These are phyloP conservation scores for Euplagia quadripunctaria DNA, from an alignment of 2,888 invertebrate species.

Conservation along the genomic window DNA sequence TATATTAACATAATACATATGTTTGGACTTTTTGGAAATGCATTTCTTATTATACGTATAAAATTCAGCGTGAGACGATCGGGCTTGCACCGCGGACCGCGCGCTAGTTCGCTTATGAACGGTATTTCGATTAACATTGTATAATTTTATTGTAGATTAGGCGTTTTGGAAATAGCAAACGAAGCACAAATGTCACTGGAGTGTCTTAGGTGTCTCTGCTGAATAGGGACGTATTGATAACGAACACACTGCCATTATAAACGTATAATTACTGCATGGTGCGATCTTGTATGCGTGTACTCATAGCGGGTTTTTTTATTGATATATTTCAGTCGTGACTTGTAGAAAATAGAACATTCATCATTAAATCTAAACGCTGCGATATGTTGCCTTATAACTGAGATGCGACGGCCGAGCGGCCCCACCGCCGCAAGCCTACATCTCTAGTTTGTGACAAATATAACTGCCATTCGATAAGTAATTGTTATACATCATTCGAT, in stretches of 20 bases:
- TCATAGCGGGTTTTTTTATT: slow-evolving; percentile 63
- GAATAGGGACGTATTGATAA: slow-evolving; percentile 69
- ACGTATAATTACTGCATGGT: slow-evolving; percentile 69
- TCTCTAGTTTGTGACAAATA: slow-evolving; percentile 76
- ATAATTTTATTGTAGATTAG: slow-evolving; percentile 78
- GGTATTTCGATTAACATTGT: slow-evolving; percentile 61
- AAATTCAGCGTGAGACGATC: slow-evolving; percentile 73
- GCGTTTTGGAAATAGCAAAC: slow-evolving; percentile 70
- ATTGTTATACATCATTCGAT: slow-evolving; percentile 78
- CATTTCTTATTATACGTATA: slow-evolving; percentile 84
- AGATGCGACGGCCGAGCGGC: slow-evolving; percentile 52
- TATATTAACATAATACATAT: slow-evolving; percentile 77
- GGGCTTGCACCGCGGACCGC: slow-evolving; percentile 83
- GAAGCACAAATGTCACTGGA: slow-evolving; percentile 82
- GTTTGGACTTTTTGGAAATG: slow-evolving; percentile 80
- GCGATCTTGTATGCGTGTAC: slow-evolving; percentile 71
- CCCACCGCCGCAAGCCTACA: slow-evolving; percentile 49
- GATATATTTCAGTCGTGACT: slow-evolving; percentile 48
- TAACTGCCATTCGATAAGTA: slow-evolving; percentile 86
- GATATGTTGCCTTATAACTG: slow-evolving; percentile 80
- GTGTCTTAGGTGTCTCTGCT: slow-evolving; percentile 74
- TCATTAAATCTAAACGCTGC: slow-evolving; percentile 63
- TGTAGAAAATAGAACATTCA: slow-evolving; percentile 62
- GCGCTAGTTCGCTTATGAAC: slow-evolving; percentile 74
- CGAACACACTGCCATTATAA: slow-evolving; percentile 83